Base-by-base conservation (phyloP, 2,113 vertebrate genomes). In the Mystacornis crossleyi region DNA sequence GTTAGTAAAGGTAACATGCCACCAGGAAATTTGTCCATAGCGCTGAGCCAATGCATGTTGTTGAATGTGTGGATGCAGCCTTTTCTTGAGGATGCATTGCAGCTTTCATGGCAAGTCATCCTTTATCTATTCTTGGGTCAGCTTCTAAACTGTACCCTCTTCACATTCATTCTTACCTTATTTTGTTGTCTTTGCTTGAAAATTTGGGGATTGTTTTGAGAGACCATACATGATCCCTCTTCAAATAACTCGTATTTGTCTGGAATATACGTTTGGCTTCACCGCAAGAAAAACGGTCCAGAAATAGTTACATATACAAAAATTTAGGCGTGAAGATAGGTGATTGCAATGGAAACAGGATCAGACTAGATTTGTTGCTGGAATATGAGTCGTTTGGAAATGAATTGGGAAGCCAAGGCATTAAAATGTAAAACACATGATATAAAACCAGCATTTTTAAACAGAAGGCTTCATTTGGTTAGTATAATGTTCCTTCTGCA, bases 351-450 rank as follows among this genome's bases (percentile, higher is more conserved):
- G 20, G 43, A 61, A 95, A 70, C 47, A 20, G 38, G 61, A 90
- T 55, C 34, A 51, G 60, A n/a, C 25, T 34, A 45, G 70, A 72
- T 90, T 75, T 92, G 51, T 31, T 74, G 28, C 60, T 43, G 72
- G 47, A 93, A 83, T 72, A 83, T 24, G 83, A 54, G 51, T 38
- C 77, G 19, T 70, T 93, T 62, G 71, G 67, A 53, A 88, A 89
- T 12, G 1, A 77, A 90, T 0, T 54, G 24, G 38, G 31, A 83
- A 86, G 64, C 9, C 31, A 66, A 48, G 43, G 51, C 48, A 71
- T 58, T 81, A 72, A 87, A 85, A 94, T 34, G 26, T 45, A 82
- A 86, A 54, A 74, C 13, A 67, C 2, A 1, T 28, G 4, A 55
- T 43, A 53, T 25, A 84, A 91, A 94, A 51, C 36, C 5, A 71